These are phyloP conservation scores for Phylloscopus collybita DNA, from an alignment of 2,797 vertebrate genomes.

Conservation along the genomic window DNA sequence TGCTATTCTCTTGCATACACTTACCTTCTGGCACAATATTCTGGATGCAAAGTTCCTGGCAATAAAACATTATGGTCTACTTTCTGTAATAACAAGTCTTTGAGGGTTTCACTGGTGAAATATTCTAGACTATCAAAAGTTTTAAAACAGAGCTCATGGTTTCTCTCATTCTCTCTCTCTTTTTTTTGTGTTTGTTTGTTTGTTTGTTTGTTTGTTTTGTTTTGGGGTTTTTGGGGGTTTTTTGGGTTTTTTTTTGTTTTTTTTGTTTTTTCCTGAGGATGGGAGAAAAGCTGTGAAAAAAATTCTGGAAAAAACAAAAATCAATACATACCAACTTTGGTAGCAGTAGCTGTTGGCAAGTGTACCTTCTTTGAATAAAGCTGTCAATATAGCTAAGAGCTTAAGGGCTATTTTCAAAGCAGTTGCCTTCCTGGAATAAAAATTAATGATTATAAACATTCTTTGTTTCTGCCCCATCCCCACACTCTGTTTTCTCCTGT, in stretches of 20 bases:
- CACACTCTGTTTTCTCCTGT: background rate
- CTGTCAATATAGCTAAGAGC: slow-evolving; percentile 51
- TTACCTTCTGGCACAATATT: slow-evolving; percentile 25
- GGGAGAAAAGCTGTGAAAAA: background rate
- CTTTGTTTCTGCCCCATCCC: background rate
- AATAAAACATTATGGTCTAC: background rate
- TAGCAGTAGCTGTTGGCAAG: slow-evolving; percentile 39
- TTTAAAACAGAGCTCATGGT: background rate
- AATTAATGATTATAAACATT: slow-evolving; percentile 43
- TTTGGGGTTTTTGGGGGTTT: no score
- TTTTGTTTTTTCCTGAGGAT: slow-evolving; percentile 32
- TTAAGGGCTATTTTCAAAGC: slow-evolving; percentile 26
- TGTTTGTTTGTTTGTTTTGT: slow-evolving; percentile 20
- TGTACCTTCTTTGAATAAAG: slow-evolving; percentile 51
- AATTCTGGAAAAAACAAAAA: slow-evolving; percentile 40
- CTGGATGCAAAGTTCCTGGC: background rate
- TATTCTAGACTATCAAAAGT: slow-evolving; percentile 27
- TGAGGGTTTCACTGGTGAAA: background rate
- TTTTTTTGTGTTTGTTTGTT: slow-evolving; percentile 24
- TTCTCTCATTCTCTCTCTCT: background rate
- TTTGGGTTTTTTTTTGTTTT: slow-evolving; percentile 35
- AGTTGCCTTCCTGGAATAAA: slow-evolving; percentile 29
- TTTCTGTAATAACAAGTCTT: slow-evolving; percentile 24
- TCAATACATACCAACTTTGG: slow-evolving; percentile 50
- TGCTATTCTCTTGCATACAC: background rate